Conservation (phyloP, 2,888 invertebrate species). For the Athalia cordata region DNA sequence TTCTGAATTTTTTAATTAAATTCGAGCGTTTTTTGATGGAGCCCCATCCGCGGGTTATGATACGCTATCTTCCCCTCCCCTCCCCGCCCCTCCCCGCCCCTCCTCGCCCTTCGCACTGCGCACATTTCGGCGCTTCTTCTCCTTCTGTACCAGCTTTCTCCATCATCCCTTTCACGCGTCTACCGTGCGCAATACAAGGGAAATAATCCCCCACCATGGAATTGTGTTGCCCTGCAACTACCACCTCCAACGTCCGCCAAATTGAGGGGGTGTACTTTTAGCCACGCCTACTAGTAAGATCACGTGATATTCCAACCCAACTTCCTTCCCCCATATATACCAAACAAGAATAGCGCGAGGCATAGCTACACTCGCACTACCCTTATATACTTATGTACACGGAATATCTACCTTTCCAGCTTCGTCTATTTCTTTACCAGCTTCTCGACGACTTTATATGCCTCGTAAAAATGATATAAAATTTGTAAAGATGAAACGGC, state of each 20-base stretch:
- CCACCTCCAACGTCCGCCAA: conserved; percentile 4
- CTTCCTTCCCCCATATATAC: conserved; percentile 36
- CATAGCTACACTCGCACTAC: not conserved
- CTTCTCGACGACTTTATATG: conserved; percentile 71
- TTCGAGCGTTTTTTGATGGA: conserved; percentile 62
- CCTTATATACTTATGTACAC: not conserved
- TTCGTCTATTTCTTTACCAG: conserved; percentile 29
- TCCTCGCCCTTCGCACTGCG: conserved; percentile 52
- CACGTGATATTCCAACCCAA: conserved; percentile 31
- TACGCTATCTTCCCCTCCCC: conserved; percentile 47
- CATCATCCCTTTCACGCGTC: conserved; percentile 31
- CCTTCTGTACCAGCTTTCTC: no score
- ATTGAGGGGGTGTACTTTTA: conserved; percentile 23
- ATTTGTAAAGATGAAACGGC: conserved; percentile 71
- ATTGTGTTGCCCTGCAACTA: not conserved
- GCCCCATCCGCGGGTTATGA: conserved; percentile 48
- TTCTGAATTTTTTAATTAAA: conserved; percentile 65
- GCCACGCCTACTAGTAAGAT: conserved; percentile 15
- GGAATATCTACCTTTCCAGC: not conserved
- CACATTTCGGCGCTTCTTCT: conserved; percentile 49
- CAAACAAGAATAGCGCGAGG: not conserved
- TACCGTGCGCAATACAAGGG: not conserved
- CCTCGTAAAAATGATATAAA: conserved; percentile 73
- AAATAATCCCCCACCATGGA: not conserved
- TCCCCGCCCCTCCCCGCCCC: conserved; percentile 52